Base-by-base conservation (phyloP, 2,888 invertebrate genomes). In the Theodoxus fluviatilis region DNA sequence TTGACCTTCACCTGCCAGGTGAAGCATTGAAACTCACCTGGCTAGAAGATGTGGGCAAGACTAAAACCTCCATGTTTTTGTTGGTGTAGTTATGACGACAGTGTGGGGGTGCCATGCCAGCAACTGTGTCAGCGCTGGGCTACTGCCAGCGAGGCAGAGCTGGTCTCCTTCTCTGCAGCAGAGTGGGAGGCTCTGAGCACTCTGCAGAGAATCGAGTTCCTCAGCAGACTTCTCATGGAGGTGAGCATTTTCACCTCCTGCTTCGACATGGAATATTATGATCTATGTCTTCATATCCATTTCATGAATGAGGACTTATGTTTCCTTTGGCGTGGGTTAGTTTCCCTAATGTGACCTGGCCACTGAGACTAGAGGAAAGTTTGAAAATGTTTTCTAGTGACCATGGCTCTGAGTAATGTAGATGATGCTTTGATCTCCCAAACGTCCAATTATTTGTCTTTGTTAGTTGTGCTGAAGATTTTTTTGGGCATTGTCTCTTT, bases 201-300 rank as follows among this genome's bases (percentile, higher is more conserved):
- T 0, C 89, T 90, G 71, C 94, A 94, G 87, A 87, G 90, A 64
- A 90, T 91, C 68, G 91, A 92, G 79, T 91, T 94, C 74, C 86
- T 94, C 33, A 90, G 92, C 63, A 90, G 91, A 79, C 87, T 94
- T n/a, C 87, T 92, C 2, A 90, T 91, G 67, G 75, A 80, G 75
- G 85, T 82, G 69, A 71, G 67, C 59, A 43, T 12, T 43, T 12
- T 43, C 15, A 43, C 43, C 9, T 43, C 12, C 9, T 43, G 18
- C 43, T 12, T 43, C 9, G 18, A 43, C 9, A 12, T 43, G 9
- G 43, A 43, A 43, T 43, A 35, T 12, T 47, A 66, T 66, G 49
- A 40, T 67, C 25, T 37, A 22, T 57, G 9, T 67, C 67, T 37
- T 28, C 3, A 15, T 22, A 49, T 67, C 18, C 38, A 31, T 47